Conservation (phyloP, 1,140 invertebrate species). For the Heliothis virescens region DNA sequence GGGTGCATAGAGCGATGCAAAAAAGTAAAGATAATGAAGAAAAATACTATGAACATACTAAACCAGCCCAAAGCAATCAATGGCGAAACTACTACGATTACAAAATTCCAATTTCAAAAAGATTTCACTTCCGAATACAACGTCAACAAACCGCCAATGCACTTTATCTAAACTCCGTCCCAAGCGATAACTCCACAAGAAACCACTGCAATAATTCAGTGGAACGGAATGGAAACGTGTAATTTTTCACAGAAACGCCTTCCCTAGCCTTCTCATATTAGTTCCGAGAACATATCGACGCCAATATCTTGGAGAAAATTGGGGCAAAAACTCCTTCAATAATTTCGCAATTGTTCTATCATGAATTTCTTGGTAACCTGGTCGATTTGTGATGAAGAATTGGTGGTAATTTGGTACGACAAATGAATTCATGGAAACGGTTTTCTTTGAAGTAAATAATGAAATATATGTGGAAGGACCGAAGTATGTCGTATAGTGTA, state of each 20-base stretch:
- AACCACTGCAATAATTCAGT: conserved; percentile 45
- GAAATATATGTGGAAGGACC: too few relatives aligned
- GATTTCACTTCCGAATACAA: neutral
- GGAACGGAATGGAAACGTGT: conserved; percentile 39
- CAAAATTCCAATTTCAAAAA: neutral
- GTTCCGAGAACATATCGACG: conserved; percentile 36
- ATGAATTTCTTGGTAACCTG: conserved; percentile 2
- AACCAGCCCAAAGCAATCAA: too few relatives aligned
- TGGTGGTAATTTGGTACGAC: neutral
- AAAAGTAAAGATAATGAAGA: too few relatives aligned
- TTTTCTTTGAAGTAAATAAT: too few relatives aligned
- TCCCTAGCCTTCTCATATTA: conserved; percentile 2
- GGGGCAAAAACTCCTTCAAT: conserved; percentile 18
- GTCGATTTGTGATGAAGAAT: neutral
- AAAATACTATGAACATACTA: too few relatives aligned
- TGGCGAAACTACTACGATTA: too few relatives aligned
- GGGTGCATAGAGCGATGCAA: too few relatives aligned
- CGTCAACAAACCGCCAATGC: neutral
- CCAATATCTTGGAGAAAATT: conserved; percentile 34
- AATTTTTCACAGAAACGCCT: conserved; percentile 36
- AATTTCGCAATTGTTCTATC: neutral
- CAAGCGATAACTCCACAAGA: conserved; percentile 13
- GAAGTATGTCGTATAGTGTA: too few relatives aligned
- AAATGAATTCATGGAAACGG: neutral
- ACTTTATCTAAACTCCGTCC: neutral